Conservation (phyloP, 2,113 vertebrate genomes). For the Choloepus hoffmanni region DNA sequence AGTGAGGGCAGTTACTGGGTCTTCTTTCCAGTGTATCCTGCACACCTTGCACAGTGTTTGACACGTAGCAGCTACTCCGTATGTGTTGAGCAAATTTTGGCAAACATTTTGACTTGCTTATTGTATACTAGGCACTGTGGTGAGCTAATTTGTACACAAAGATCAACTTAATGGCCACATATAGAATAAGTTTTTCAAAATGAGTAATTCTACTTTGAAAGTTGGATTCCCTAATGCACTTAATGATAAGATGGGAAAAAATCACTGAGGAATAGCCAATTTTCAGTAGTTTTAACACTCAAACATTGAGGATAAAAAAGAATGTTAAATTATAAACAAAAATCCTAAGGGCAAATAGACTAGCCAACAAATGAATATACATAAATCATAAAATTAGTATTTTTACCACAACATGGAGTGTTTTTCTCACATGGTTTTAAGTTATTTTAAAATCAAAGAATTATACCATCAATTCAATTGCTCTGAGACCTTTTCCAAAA, state of each 20-base stretch:
- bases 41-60: background rate
- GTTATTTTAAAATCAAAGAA: slow-evolving; percentile 43
- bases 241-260: background rate
- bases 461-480: slow-evolving; percentile 56
- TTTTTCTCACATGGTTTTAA: slow-evolving; percentile 62
- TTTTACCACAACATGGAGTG: background rate
- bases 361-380: background rate
- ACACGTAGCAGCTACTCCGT: background rate
- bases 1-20: background rate
- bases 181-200: background rate
- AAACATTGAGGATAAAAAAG: background rate
- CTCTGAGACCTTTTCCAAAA: slow-evolving; percentile 55
- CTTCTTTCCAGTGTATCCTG: background rate
- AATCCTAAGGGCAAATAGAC: slow-evolving; percentile 38
- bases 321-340: slow-evolving; percentile 22
- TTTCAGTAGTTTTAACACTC: slow-evolving; percentile 2
- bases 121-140: background rate
- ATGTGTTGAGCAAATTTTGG: background rate
- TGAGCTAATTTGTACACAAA: background rate
- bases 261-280: background rate
- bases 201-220: background rate
- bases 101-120: background rate
- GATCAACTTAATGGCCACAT: background rate
- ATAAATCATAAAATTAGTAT: slow-evolving; percentile 32
- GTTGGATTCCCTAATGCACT: background rate